These are phyloP conservation scores for Potamarius usumacintae DNA, from an alignment of 2,113 vertebrate species.

Conservation along the genomic window DNA sequence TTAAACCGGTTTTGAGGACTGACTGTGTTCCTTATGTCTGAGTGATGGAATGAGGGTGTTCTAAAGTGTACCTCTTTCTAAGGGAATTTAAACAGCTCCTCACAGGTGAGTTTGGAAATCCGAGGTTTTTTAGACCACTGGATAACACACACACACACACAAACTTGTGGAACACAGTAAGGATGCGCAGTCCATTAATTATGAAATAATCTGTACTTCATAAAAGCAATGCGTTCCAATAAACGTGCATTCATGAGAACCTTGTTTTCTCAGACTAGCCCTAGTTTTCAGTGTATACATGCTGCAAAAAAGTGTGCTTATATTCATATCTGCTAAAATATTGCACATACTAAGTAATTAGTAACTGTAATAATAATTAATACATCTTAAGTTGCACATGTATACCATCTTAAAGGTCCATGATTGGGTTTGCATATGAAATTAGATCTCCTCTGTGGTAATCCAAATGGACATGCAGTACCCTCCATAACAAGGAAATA, in stretches of 20 bases:
- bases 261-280: background rate
- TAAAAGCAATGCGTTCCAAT: background rate
- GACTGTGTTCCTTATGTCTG: background rate
- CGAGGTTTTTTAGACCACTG: background rate
- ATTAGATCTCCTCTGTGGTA: background rate
- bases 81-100: constrained; percentile 2
- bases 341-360: too few species aligned
- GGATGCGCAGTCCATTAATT: constrained; percentile 11
- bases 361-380: too few species aligned
- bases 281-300: background rate
- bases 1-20: background rate
- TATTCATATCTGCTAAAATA: background rate
- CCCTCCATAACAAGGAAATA: background rate
- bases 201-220: background rate
- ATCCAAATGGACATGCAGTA: background rate
- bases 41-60: constrained; percentile 24
- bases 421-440: background rate
- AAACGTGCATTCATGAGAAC: background rate
- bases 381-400: background rate
- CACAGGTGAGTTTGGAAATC: constrained; percentile 38
- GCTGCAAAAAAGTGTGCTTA: background rate
- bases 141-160: background rate
- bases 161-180: constrained; percentile 3
- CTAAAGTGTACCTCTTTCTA: background rate
- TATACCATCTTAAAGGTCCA: background rate